These are phyloP conservation scores for Cepaea hortensis DNA, from an alignment of 2,888 invertebrate genomes.

Conservation along the genomic window DNA sequence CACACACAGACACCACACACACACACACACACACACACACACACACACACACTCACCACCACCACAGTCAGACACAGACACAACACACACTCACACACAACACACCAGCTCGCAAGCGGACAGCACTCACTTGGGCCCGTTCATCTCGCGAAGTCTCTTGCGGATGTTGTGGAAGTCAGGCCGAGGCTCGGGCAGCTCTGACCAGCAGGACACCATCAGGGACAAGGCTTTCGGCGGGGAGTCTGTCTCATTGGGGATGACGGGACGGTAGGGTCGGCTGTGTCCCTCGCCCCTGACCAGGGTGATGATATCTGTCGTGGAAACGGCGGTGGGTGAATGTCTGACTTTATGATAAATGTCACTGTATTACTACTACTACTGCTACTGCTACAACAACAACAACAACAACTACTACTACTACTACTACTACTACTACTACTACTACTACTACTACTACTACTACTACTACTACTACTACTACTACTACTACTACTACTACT, in stretches of 20 bases:
- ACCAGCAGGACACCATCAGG: slow-evolving; percentile 70
- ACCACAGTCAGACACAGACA: background rate
- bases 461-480: too few relatives aligned
- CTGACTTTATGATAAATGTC: too few relatives aligned
- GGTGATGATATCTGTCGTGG: slow-evolving; percentile 62
- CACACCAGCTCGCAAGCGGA: background rate
- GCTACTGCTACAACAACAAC: too few relatives aligned
- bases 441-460: too few relatives aligned
- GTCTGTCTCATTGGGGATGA: slow-evolving; percentile 57
- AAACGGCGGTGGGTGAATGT: background rate
- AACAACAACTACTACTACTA: too few relatives aligned
- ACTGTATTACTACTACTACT: too few relatives aligned
- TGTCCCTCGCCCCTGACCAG: slow-evolving; percentile 56
- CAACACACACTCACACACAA: background rate
- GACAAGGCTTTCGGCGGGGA: slow-evolving; percentile 59
- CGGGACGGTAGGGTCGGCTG: slow-evolving; percentile 60
- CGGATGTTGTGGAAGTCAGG: slow-evolving; percentile 68
- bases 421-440: too few relatives aligned
- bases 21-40: too few relatives aligned
- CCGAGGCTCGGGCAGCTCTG: slow-evolving; percentile 64
- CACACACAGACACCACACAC: too few relatives aligned
- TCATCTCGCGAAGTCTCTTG: slow-evolving; percentile 61
- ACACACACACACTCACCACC: background rate
- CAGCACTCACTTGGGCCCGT: slow-evolving; percentile 61
- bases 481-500: too few relatives aligned